Conservation (phyloP, 2,113 vertebrate genomes). For the Rousettus leschenaultii region DNA sequence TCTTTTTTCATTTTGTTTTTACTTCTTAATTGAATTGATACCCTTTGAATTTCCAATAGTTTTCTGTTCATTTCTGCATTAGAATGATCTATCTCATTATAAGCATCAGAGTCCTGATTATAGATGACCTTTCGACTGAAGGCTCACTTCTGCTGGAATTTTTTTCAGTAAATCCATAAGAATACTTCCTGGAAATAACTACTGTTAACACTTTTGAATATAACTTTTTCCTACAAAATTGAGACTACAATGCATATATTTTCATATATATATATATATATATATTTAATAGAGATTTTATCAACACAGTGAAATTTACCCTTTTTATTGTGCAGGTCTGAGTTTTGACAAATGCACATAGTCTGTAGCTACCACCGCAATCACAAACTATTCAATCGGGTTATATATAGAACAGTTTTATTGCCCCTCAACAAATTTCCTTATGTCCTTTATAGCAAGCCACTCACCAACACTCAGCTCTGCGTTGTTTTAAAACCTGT, state of each 20-base stretch:
- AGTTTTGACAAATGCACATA: not conserved
- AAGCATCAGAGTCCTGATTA: not conserved
- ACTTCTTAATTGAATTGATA: not conserved
- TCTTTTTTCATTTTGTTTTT: not conserved
- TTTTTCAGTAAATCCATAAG: not conserved
- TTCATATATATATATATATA: not conserved
- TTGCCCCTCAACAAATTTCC: not conserved
- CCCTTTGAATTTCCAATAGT: not conserved
- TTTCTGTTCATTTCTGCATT: constrained; percentile 3
- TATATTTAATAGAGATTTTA: not conserved
- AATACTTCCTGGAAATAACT: not conserved
- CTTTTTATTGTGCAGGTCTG: not conserved
- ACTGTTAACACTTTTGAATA: not conserved
- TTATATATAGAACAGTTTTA: not conserved
- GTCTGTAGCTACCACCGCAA: not conserved
- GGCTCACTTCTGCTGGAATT: not conserved
- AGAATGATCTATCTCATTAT: not conserved
- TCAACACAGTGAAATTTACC: not conserved
- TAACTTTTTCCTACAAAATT: not conserved
- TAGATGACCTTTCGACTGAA: not conserved
- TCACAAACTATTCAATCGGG: not conserved
- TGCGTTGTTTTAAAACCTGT: not conserved
- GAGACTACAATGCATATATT: not conserved
- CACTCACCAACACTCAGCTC: not conserved
- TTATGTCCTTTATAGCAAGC: not conserved